Percentiles rank a stretch among this genome's conserved stretches.
phyloP scores from a whole-genome alignment of 37 sponge, comb jelly and placozoan species.

The Corticium candelabrum region DNA sequence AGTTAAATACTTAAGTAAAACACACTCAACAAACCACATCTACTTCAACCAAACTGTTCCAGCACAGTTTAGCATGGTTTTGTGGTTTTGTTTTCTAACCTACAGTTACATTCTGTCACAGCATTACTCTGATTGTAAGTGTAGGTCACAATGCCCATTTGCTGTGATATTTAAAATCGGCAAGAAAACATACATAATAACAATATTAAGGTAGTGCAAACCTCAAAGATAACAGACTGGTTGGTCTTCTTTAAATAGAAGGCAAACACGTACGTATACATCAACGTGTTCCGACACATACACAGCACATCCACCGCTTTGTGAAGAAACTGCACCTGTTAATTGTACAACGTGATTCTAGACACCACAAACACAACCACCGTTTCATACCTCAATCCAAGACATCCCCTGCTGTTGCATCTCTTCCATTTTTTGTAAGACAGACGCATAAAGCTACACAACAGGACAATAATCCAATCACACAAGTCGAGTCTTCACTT shows the following conservation, averaged over 20 bases:
- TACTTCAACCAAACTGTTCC: no score
- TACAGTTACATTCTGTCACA: no score
- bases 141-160: background rate
- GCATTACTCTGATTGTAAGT: no score
- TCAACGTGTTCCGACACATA: slow-evolving; percentile 67
- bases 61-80: no score
- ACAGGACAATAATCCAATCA: background rate
- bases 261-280: slow-evolving; percentile 89
- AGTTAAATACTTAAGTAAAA: no score
- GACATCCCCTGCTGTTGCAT: slow-evolving; percentile 62
- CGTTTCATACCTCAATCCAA: slow-evolving; percentile 60
- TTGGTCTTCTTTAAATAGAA: slow-evolving; percentile 83
- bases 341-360: background rate
- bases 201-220: background rate
- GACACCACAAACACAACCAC: background rate
- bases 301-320: slow-evolving; percentile 80
- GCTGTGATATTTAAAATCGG: background rate
- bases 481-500: background rate
- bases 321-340: slow-evolving; percentile 72
- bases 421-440: slow-evolving; percentile 69
- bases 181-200: no score
- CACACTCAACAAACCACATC: no score
- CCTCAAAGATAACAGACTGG: slow-evolving; percentile 79
- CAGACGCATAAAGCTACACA: slow-evolving; percentile 57
- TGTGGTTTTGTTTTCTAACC: no score